Percentiles rank a stretch among this genome's conserved stretches.
Evolutionary conservation across 2,797 vertebrate genomes (phyloP).

Genomic region (Enteromius radiatus): DNA sequence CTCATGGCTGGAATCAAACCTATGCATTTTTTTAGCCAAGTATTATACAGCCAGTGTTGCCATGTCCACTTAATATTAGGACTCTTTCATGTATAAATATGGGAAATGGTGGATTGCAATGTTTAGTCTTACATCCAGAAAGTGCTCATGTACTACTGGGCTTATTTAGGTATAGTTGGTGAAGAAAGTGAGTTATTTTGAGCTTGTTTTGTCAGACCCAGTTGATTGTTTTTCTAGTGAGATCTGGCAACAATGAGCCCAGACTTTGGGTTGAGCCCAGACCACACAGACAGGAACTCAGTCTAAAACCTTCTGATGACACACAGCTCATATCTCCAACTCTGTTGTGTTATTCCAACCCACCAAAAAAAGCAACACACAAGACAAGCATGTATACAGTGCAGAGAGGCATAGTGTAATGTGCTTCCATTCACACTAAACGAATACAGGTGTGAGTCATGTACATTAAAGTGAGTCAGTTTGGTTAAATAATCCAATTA

Average conservation of each 20-base stretch:
- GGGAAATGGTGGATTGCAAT: not conserved
- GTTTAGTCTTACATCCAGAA: not conserved
- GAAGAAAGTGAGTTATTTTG: not conserved
- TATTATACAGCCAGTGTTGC: not conserved
- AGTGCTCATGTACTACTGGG: not conserved
- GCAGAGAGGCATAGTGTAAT: not conserved
- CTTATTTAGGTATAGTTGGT: not conserved
- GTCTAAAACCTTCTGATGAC: not conserved
- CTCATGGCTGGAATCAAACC: not conserved
- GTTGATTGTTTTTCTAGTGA: slow-evolving; percentile 17
- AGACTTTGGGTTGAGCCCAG: slow-evolving; percentile 9
- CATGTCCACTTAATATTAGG: not conserved
- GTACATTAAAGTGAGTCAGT: not conserved
- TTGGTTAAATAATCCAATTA: not conserved
- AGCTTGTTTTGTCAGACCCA: slow-evolving; percentile 10
- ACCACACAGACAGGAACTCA: slow-evolving; percentile 6
- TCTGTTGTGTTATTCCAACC: not conserved
- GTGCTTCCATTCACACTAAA: not conserved
- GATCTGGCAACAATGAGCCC: slow-evolving; percentile 19
- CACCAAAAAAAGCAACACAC: not conserved
- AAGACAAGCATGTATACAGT: not conserved
- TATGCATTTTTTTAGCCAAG: not conserved
- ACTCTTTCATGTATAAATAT: slow-evolving; percentile 4
- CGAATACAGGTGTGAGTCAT: not conserved
- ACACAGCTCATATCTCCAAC: slow-evolving; percentile 13